Conservation (phyloP, 2,888 invertebrate species). For the Meteorus cinctellus region DNA sequence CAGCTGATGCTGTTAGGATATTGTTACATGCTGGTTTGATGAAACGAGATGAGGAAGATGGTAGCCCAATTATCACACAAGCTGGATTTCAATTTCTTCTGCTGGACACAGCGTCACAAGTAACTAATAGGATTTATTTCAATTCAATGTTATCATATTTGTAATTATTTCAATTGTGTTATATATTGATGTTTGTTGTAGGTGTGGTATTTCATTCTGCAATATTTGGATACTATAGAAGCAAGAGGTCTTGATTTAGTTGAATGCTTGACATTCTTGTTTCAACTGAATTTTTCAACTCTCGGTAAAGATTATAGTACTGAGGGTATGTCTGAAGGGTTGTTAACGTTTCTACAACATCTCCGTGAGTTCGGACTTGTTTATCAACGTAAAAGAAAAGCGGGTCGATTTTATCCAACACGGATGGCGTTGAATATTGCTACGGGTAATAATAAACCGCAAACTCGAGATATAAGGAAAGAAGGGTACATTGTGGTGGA, state of each 20-base stretch:
- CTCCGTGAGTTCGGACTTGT: constrained; percentile 97
- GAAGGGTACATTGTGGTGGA: constrained; percentile 93
- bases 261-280: constrained; percentile 95
- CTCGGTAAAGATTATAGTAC: constrained; percentile 97
- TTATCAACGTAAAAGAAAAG: constrained; percentile 85
- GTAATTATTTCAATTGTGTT: constrained; percentile 13
- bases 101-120: constrained; percentile 93
- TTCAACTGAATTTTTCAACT: constrained; percentile 95
- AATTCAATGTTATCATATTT: background rate
- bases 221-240: constrained; percentile 95
- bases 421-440: constrained; percentile 91
- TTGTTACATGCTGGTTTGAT: constrained; percentile 94
- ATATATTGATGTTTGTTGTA: constrained; percentile 41
- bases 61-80: constrained; percentile 90
- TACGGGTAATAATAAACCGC: constrained; percentile 75
- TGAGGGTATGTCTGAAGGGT: constrained; percentile 91
- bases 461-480: constrained; percentile 68
- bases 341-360: constrained; percentile 94
- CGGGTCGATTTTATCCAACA: constrained; percentile 91
- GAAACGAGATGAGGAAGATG: constrained; percentile 88
- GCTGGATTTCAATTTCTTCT: constrained; percentile 98
- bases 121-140: constrained; percentile 68
- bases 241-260: constrained; percentile 89
- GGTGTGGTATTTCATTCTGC: constrained; percentile 97
- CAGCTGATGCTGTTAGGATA: constrained; percentile 94